A percentile compares a stretch with the other conserved stretches of the same genome.
phyloP scores from a whole-genome alignment of 37 sponge, comb jelly and placozoan species.

The Eunapius fragilis region DNA sequence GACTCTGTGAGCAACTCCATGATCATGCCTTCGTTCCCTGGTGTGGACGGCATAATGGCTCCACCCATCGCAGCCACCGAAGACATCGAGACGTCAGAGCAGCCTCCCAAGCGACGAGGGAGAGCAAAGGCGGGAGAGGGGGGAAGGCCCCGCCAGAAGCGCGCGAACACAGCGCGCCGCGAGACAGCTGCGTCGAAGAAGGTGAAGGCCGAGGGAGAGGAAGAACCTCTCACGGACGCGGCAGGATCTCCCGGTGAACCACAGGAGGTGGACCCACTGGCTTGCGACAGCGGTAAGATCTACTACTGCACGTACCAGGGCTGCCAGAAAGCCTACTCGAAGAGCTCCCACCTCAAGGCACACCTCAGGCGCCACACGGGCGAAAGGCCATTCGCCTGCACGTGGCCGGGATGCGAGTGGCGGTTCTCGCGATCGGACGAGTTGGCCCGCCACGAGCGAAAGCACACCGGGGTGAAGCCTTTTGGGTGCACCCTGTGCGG shows the following conservation, averaged over 20 bases:
- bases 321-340: conserved; percentile 86
- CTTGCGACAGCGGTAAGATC: conserved; percentile 26
- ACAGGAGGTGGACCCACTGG: neutral
- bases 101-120: conserved; percentile 1
- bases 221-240: neutral
- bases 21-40: conserved; percentile 20
- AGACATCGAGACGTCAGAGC: conserved; percentile 5
- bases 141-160: conserved; percentile 12
- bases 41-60: conserved; percentile 3
- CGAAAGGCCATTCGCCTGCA: conserved; percentile 88
- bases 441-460: conserved; percentile 84
- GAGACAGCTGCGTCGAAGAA: conserved; percentile 22
- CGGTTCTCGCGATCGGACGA: conserved; percentile 91
- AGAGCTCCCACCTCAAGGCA: conserved; percentile 87
- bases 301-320: conserved; percentile 72
- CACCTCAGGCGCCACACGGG: conserved; percentile 90
- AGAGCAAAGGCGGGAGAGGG: neutral
- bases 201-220: conserved; percentile 33
- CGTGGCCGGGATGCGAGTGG: conserved; percentile 90
- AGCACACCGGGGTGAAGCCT: conserved; percentile 89
- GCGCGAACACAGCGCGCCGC: neutral
- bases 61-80: conserved; percentile 34
- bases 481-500: conserved; percentile 86
- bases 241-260: neutral
- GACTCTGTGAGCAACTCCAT: conserved; percentile 7